Evolutionary conservation across 2,113 vertebrate genomes (phyloP).

Genomic region (Crotalus viridis): DNA sequence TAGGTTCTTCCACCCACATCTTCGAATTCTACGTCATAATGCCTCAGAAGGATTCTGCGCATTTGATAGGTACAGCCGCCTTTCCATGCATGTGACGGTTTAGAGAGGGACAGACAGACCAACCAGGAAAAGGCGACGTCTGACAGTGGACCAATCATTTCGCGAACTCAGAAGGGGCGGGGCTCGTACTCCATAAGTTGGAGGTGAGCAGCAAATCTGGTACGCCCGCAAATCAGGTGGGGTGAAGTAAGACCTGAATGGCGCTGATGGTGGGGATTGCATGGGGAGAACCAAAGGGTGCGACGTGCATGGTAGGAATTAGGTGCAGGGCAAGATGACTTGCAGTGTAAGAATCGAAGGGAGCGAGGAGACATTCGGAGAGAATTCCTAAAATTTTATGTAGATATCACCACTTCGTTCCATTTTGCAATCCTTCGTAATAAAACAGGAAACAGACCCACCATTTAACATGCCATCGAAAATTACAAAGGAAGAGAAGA

Average conservation of each 20-base stretch:
- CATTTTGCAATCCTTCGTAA: not conserved
- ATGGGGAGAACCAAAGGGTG: not conserved
- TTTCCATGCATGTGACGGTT: rapidly evolving
- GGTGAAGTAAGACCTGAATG: not conserved
- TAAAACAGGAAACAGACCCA: not conserved
- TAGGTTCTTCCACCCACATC: not conserved
- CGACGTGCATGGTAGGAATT: not conserved
- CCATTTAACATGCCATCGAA: not conserved
- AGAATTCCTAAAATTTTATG: not conserved
- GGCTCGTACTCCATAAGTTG: not conserved
- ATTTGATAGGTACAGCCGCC: not conserved
- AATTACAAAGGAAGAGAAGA: not conserved
- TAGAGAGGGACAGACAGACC: not conserved
- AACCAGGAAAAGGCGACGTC: not conserved
- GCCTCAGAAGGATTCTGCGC: not conserved
- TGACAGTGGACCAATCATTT: not conserved
- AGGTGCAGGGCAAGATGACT: not conserved
- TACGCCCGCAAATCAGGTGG: not conserved
- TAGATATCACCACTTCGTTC: not conserved
- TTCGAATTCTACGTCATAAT: not conserved
- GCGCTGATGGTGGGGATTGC: not conserved
- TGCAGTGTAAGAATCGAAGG: not conserved
- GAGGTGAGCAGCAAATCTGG: not conserved
- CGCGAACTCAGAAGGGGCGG: not conserved
- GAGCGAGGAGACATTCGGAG: too few species aligned